Evolutionary conservation across 2,797 vertebrate genomes (phyloP), one percentile per base, ranked within the genome.

Genomic region (Morus bassanus): DNA sequence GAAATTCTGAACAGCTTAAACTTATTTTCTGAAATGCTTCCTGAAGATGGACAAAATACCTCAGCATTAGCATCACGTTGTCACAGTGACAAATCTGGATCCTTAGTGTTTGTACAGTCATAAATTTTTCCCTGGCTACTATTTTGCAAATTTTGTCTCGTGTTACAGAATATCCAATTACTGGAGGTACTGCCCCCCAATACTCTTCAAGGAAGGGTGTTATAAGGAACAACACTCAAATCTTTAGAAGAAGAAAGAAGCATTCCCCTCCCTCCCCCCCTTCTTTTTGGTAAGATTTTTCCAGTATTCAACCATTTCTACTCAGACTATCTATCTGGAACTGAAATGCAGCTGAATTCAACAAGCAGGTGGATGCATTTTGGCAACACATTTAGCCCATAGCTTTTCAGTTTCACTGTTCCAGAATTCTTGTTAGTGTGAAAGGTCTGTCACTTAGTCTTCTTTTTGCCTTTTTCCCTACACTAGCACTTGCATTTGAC

Each of bases 191-290:
- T 84, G 39, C 3, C 35, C 23, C 39, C 18, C 10, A 27, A 3
- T 45, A 24, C 4, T 7, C 5, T 68, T 59, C 45, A 68, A 78
- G 74, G 37, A 70, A 57, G 31, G 15, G 2, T 69, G 7, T 69
- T 89, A 25, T 1, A 41, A 46, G 37, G 48, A 72, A 19, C 53
- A 76, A 7, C 39, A 45, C 10, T 13, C 11, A 37, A 18, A 63
- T 39, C 43, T 75, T 41, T 14, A 57, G 46, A 51, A 56, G 28
- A 43, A 31, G 68, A 33, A 7, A 51, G 30, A 72, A 11, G 10
- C 9, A 64, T 54, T 25, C 7, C 5, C 7, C 11, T 14, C 4
- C 12, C 6, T 5, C 2, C 12, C 8, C 4, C 10, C 28, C 6
- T 30, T 27, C 53, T 46, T 43, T 73, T 57, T 28, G 1, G 23